These are phyloP conservation scores for Drosophila paracracens DNA, from an alignment of 2,888 invertebrate genomes.

Conservation along the genomic window DNA sequence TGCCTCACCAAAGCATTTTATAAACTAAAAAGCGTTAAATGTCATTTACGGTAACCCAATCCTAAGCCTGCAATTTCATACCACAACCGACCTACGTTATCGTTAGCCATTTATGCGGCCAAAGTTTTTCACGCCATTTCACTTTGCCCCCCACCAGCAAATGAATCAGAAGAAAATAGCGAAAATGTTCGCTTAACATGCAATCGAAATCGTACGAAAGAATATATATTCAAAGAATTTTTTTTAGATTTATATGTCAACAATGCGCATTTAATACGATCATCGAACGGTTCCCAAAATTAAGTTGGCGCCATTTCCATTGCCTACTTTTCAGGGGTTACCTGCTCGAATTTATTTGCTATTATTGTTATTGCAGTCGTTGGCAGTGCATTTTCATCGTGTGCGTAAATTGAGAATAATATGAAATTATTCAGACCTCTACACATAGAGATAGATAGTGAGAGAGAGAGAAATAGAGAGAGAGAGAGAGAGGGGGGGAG, in stretches of 20 bases:
- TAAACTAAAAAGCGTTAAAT: slow-evolving; percentile 80
- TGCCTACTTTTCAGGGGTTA: slow-evolving; percentile 65
- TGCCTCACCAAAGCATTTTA: slow-evolving; percentile 65
- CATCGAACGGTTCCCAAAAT: slow-evolving; percentile 47
- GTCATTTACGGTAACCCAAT: slow-evolving; percentile 77
- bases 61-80: slow-evolving; percentile 42
- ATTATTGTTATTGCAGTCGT: slow-evolving; percentile 39
- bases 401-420: slow-evolving; percentile 73
- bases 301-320: slow-evolving; percentile 73
- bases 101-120: slow-evolving; percentile 70
- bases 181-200: slow-evolving; percentile 72
- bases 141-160: slow-evolving; percentile 50
- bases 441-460: background rate
- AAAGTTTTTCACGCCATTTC: slow-evolving; percentile 80
- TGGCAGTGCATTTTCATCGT: slow-evolving; percentile 35
- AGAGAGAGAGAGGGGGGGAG: background rate
- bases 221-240: slow-evolving; percentile 46
- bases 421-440: slow-evolving; percentile 64
- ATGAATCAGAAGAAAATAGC: slow-evolving; percentile 18
- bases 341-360: slow-evolving; percentile 40
- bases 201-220: slow-evolving; percentile 53
- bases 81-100: slow-evolving; percentile 29
- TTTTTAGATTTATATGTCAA: slow-evolving; percentile 76
- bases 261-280: slow-evolving; percentile 62
- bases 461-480: background rate